Base-by-base conservation (phyloP, 2,888 invertebrate genomes). In the Hydrotaea cyrtoneurina region DNA sequence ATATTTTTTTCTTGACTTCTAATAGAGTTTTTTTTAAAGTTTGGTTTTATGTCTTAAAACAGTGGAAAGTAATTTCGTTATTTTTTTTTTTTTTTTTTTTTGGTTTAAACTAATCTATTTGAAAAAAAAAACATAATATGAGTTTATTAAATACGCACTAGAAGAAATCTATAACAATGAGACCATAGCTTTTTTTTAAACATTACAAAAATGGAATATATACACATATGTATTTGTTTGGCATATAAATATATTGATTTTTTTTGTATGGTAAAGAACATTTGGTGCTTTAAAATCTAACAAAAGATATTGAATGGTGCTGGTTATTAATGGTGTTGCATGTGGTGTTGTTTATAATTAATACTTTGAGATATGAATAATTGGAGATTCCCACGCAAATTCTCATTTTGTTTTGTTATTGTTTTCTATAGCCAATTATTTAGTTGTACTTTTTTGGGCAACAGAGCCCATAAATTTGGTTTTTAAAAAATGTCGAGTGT, bases 141-240 rank as follows among this genome's bases (percentile, higher is more conserved):
- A 19, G 39, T 50, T 2, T 39, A 66, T 23, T 46, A 46, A 46
- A 21, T 69, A 69, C 21, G 11, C 1, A 26, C 59, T 59, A 59
- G 15, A 21, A 59, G 15, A 21, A 23, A 21, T 23, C 21, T 77
- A 53, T 77, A 82, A 80, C 82, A 79, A 77, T n/a, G 62, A 79
- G 82, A 85, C 82, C 85, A 85, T 82, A 85, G 82, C 85, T 74
- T 77, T 21, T 43, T 43, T 11, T 53, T 36, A 46, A 75, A 80
- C 55, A 78, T 71, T 77, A 62, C 39, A 39, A 57, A 2, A 43
- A 71, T 55, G 13, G 31, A 50, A 64, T 19, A 43, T 59, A 62
- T 46, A 43, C 50, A 71, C 43, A 55, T 23, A 62, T 31, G 31
- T 31, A 31, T 31, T 2, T 31, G 31, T 2, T 31, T 31, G 11